Evolutionary conservation across 2,797 vertebrate species (phyloP).

Genomic region (Knipowitschia caucasica): DNA sequence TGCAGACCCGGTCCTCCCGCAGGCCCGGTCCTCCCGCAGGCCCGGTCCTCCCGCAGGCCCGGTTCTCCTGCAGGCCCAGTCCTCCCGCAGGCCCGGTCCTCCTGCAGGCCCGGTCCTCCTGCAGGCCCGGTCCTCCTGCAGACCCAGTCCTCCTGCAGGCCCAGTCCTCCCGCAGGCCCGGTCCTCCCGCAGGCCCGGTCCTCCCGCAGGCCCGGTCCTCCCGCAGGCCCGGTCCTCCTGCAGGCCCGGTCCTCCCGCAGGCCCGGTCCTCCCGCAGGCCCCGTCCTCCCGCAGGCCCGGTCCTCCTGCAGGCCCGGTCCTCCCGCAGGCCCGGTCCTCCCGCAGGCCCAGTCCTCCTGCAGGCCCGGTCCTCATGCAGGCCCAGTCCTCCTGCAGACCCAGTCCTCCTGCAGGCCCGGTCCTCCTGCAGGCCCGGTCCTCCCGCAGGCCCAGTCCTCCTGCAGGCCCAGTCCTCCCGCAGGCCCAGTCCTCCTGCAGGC

Average conservation of each 20-base stretch:
- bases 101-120: conserved; percentile 60
- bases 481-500: conserved; percentile 67
- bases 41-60: conserved; percentile 71
- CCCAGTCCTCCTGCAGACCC: conserved; percentile 71
- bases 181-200: conserved; percentile 65
- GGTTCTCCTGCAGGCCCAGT: conserved; percentile 75
- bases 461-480: no score
- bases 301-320: conserved; percentile 66
- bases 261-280: conserved; percentile 68
- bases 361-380: no score
- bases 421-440: conserved; percentile 67
- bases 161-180: conserved; percentile 64
- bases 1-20: conserved; percentile 66
- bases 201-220: conserved; percentile 67
- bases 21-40: conserved; percentile 70
- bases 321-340: conserved; percentile 67
- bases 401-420: conserved; percentile 75
- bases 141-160: conserved; percentile 70
- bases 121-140: conserved; percentile 82
- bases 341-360: conserved; percentile 83
- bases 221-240: conserved; percentile 83
- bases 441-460: conserved; percentile 83
- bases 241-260: conserved; percentile 70
- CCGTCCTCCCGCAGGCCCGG: conserved; percentile 77
- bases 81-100: conserved; percentile 83